Conservation (phyloP, 2,113 vertebrate genomes). For the Ciconia boyciana region DNA sequence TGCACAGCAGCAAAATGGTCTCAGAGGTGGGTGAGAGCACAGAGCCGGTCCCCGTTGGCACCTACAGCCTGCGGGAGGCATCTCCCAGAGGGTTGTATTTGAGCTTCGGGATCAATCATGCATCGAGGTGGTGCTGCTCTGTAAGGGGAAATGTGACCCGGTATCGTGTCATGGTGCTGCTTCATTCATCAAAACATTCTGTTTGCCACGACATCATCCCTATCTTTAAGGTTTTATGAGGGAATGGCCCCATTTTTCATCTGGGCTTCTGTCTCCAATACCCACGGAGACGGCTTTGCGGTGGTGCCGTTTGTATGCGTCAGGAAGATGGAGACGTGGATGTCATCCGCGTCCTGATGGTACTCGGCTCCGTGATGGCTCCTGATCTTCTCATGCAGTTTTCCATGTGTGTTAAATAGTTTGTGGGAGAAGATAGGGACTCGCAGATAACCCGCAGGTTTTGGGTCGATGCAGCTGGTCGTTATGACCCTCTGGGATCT, state of each 20-base stretch:
- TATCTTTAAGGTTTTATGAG: neutral
- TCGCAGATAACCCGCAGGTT: neutral
- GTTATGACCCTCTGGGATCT: neutral
- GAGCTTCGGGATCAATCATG: fast-evolving
- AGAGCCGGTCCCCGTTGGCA: neutral
- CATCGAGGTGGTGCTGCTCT: neutral
- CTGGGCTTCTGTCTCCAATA: fast-evolving
- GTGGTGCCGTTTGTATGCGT: neutral
- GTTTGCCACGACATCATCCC: fast-evolving
- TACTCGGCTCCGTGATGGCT: neutral
- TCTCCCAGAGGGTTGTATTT: fast-evolving
- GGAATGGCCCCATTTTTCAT: neutral
- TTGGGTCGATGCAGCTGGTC: neutral
- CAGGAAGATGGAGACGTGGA: neutral
- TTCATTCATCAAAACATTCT: fast-evolving
- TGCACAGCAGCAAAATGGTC: neutral
- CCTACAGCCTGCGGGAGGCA: neutral
- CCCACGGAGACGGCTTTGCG: fast-evolving
- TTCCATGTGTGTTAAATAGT: fast-evolving
- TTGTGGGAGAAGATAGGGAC: neutral
- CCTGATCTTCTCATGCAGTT: fast-evolving
- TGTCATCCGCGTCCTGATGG: neutral
- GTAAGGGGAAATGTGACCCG: fast-evolving
- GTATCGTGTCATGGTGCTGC: fast-evolving
- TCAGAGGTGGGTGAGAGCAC: neutral